Evolutionary conservation across 2,113 vertebrate species (phyloP), one percentile per base, ranked within the genome.

Genomic region (Labrus mixtus): DNA sequence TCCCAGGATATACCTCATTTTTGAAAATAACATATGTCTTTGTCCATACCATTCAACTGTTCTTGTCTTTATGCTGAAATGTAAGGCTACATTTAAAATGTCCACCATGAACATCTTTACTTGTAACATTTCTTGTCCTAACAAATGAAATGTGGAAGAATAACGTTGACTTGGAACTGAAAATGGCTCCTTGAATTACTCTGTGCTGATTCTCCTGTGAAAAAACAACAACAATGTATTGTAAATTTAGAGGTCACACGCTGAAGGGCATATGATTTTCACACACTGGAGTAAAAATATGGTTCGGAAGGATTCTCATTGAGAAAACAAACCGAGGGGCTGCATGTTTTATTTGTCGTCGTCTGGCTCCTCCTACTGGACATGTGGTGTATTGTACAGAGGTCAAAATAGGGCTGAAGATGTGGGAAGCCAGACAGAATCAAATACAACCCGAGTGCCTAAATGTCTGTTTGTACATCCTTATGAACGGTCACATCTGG

Each of bases 281-380:
- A 66, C 61, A 76, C 48, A 16, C 46, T 60, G 61, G 70, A 87
- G 67, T 57, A 71, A 84, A 84, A 79, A 76, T 41, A 51, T n/a
- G 17, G 17, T 72, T 63, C 64, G 48, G 79, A 76, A 73, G 48
- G 23, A 20, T 48, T 65, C 29, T 84, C 75, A 87, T 84, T 76
- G 77, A 74, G 66, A 66, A 82, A 82, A 73, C 51, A 71, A 62
- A n/a, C 63, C 0, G 4, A 54, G 59, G 59, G 33, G 55, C 15
- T 20, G 0, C 6, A 12, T 0, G 15, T 58, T 15, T 22, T 16
- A 65, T 82, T 36, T 58, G 65, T 82, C 54, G 71, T 36, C 20
- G 39, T 81, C 65, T 83, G 65, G 76, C 80, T 53, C 92, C 90
- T 77, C 82, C 92, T 92, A 23, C 71, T 90, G 91, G 89, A 61